Evolutionary conservation across 2,113 vertebrate genomes (phyloP).

Genomic region (Lynx canadensis): DNA sequence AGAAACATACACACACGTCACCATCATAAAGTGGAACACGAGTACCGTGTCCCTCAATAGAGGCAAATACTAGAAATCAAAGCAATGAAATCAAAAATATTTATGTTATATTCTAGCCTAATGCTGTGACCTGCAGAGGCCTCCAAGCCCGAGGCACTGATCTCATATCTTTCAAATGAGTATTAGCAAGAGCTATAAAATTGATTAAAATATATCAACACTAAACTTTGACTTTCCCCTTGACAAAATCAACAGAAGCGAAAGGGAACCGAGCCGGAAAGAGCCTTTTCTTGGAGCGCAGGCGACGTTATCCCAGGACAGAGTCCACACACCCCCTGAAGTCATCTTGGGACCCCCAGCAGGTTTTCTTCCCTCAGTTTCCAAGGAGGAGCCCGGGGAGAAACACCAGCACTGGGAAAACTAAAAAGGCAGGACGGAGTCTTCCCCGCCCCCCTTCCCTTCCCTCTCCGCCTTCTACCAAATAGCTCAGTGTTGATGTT

Average conservation of each 20-base stretch:
- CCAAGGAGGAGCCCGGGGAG: neutral
- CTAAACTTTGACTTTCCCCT: neutral
- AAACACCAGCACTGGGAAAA: neutral
- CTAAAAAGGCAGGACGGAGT: neutral
- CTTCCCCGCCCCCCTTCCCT: too few relatives aligned
- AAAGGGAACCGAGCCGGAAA: neutral
- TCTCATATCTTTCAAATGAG: neutral
- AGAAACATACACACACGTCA: neutral
- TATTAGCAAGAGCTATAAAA: neutral
- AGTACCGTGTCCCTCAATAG: neutral
- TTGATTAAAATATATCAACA: neutral
- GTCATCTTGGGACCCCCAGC: neutral
- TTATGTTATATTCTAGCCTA: neutral
- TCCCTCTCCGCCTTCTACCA: neutral
- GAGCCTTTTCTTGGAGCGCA: neutral
- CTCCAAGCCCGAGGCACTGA: neutral
- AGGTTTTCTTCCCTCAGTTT: neutral
- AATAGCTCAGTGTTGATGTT: neutral
- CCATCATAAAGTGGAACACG: neutral
- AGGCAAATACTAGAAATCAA: constrained; percentile 16
- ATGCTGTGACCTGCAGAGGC: neutral
- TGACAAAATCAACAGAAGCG: neutral
- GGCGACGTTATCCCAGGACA: neutral
- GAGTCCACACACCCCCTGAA: neutral
- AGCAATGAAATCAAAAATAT: neutral